Evolutionary conservation across 2,888 invertebrate genomes (phyloP), one percentile per base, ranked within the genome.

Genomic region (Chloromyia formosa): DNA sequence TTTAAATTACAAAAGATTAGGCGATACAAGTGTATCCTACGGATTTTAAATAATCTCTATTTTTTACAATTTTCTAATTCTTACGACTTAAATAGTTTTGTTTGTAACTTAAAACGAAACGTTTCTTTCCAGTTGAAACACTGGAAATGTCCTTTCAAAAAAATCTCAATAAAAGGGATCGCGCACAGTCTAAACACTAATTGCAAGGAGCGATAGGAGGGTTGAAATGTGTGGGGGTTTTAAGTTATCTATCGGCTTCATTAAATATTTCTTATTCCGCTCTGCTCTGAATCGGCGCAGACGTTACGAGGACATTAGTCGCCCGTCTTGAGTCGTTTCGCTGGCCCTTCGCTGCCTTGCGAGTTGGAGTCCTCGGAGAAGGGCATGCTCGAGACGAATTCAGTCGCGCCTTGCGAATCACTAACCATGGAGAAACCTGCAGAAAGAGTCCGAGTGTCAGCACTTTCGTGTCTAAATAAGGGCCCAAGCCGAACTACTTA

Each of bases 331-430:
- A 93, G 87, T 82, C 93, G 88, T 84, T 94, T 94, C 12, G 92
- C 90, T 3, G 90, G 89, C 1, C 84, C 84, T 73, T 94, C 94
- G 82, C 94, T 94, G 81, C 94, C 93, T 84, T 94, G 94, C 0
- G 94, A 95, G 86, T 95, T 95, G 12, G 95, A 95, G 83, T 95
- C 95, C 85, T 95, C 95, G 0, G 94, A 95, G 84, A 95, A 95
- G 78, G 93, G 93, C 88, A 94, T 90, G 82, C 93, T 92, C n/a
- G 94, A 93, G 75, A 93, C 93, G 81, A 93, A 93, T 78, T 95
- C 94, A 35, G 93, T 93, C 1, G 94, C 91, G 16, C 94, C 95
- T 86, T 95, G 95, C 0, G 94, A 94, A 85, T 95, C 95, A 83
- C 95, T 95, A 7, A 94, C 94, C 79, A 94, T 93, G 18, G 95